Evolutionary conservation across 1,140 invertebrate species (phyloP), one percentile per base, ranked within the genome.

Genomic region (Protaetia brevitarsis): DNA sequence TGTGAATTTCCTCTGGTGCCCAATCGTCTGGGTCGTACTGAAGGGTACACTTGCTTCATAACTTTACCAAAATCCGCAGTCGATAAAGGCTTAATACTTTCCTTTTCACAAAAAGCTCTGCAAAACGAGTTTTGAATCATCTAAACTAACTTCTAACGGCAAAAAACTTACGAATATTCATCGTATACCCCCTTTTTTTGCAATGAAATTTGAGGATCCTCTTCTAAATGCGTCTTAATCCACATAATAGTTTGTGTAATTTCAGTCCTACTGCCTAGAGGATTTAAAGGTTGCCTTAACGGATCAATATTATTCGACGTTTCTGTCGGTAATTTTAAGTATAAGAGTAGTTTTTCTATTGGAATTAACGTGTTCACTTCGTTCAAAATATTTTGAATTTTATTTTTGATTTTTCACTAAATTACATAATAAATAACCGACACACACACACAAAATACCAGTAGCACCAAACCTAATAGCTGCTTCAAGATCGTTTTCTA

Each of bases 41-140:
- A 86, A 0, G 95, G 95, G 81, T 97, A 98, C 6, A 96, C 93
- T 79, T 96, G 94, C 78, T 97, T 97, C 93, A 98, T 96, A 4
- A 97, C 93, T 83, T 97, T 97, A 2, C 96, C 96, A 84, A 98
- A 98, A 82, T 98, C 95, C 27, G 95, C 95, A 3, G 94, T 96
- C 45, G 94, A 96, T 45, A 97, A 80, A n/a, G 92, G 88, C 77
- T 96, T 96, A 79, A 95, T 90, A 67, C 85, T 85, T 80, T 94
- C 91, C 68, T 85, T 88, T 74, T 86, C 87, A 79, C 94, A 96
- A 79, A 91, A 96, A 67, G 86, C 82, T 75, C 93, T 95, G 78
- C 41, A 84, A 86, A 71, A 68, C 72, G 68, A 72, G 51, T 61
- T 57, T 6, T 13, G 37, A 34, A 63, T 28, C n/a, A 5, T 56